phyloP scores from a whole-genome alignment of 2,797 vertebrate genomes.

The Leuciscus waleckii region DNA sequence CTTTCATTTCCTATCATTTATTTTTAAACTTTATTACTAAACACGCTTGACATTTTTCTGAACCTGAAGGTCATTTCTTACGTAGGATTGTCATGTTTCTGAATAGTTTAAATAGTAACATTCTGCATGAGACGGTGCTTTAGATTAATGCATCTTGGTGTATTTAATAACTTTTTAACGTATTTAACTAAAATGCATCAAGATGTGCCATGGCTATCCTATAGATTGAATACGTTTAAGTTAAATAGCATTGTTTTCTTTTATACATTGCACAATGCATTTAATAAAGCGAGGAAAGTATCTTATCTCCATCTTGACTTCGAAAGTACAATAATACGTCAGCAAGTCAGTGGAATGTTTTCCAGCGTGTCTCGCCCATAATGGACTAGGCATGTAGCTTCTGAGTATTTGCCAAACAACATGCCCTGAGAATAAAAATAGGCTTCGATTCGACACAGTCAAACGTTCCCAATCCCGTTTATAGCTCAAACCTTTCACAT shows the following conservation, averaged over 20 bases:
- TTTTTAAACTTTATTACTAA: background rate
- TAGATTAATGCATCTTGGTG: background rate
- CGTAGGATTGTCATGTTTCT: constrained; percentile 18
- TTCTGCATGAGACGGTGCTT: constrained; percentile 18
- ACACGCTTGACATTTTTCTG: constrained; percentile 23
- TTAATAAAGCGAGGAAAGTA: constrained; percentile 53
- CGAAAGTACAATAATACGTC: constrained; percentile 38
- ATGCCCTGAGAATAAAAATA: background rate
- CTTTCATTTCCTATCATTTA: background rate
- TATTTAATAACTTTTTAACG: background rate
- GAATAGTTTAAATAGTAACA: constrained; percentile 53
- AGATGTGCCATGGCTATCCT: background rate
- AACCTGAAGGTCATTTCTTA: constrained; percentile 29
- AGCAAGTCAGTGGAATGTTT: constrained; percentile 55
- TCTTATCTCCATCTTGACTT: constrained; percentile 56
- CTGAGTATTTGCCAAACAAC: constrained; percentile 20
- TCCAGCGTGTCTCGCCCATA: constrained; percentile 39
- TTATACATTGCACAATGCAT: constrained; percentile 31
- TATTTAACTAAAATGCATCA: too few relatives aligned
- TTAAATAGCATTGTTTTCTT: background rate
- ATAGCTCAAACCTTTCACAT: background rate
- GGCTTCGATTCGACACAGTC: background rate
- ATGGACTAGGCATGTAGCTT: constrained; percentile 17
- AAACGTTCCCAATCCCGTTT: background rate
- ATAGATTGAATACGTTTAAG: background rate